phyloP scores from a whole-genome alignment of 2,797 vertebrate species.

The Antrozous pallidus region DNA sequence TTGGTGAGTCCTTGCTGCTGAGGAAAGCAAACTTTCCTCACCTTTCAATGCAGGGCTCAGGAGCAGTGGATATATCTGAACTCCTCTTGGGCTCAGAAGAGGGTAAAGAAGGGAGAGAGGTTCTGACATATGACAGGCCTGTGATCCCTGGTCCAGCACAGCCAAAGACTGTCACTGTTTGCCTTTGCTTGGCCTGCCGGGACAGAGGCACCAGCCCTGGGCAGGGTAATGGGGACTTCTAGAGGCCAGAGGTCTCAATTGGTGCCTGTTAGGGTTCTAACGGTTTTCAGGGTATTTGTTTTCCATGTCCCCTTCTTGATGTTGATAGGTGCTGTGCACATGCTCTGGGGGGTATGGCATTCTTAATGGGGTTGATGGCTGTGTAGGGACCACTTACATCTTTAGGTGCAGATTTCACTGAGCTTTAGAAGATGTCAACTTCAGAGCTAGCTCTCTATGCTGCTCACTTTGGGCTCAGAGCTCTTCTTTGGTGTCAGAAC shows the following conservation, averaged over 20 bases:
- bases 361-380: background rate
- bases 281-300: slow-evolving; percentile 76
- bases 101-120: slow-evolving; percentile 19
- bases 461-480: background rate
- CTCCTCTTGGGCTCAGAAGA: background rate
- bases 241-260: slow-evolving; percentile 31
- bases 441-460: background rate
- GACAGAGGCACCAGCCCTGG: slow-evolving; percentile 10
- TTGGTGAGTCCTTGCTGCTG: background rate
- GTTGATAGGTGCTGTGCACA: background rate
- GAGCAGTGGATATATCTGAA: slow-evolving; percentile 5
- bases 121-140: slow-evolving; percentile 39
- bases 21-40: slow-evolving; percentile 9
- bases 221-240: slow-evolving; percentile 50
- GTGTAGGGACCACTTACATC: background rate
- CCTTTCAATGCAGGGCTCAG: slow-evolving; percentile 22
- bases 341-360: background rate
- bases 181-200: slow-evolving; percentile 55
- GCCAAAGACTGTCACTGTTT: slow-evolving; percentile 71
- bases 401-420: background rate
- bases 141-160: slow-evolving; percentile 52
- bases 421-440: background rate
- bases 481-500: slow-evolving; percentile 20
- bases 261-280: slow-evolving; percentile 67
- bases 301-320: background rate